These are phyloP conservation scores for Drosophila pseudoananassae DNA, from an alignment of 1,140 invertebrate genomes.

Conservation along the genomic window DNA sequence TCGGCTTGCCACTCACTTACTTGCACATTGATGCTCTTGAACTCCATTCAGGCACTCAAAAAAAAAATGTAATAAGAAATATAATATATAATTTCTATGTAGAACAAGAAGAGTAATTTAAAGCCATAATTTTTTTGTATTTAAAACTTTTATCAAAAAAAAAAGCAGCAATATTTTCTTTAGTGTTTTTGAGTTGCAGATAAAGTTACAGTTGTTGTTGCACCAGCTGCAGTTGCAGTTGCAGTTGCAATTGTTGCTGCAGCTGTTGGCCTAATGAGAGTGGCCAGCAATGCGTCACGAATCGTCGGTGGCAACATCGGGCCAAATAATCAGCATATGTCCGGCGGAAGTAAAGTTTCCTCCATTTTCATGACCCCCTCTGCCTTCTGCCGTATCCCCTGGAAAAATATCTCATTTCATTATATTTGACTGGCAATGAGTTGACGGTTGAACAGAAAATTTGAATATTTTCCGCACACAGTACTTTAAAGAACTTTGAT, in stretches of 20 bases:
- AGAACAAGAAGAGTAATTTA: neutral
- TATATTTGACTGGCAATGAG: neutral
- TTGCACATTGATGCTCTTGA: conserved; percentile 38
- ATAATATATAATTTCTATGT: neutral
- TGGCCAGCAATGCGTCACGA: conserved; percentile 51
- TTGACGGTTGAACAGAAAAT: neutral
- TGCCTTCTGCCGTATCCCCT: neutral
- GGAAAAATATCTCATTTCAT: neutral
- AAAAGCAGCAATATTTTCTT: neutral
- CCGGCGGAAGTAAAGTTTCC: conserved; percentile 29
- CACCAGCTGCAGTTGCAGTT: conserved; percentile 21
- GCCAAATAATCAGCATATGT: conserved; percentile 67
- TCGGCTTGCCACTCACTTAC: conserved; percentile 26
- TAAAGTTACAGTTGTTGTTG: conserved; percentile 25
- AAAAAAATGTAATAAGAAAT: neutral
- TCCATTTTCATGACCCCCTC: neutral
- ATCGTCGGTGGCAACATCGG: conserved; percentile 38
- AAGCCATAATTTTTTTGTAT: neutral
- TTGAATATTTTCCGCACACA: neutral
- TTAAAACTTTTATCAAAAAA: too few species aligned
- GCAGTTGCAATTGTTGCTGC: conserved; percentile 44
- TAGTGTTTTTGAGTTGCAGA: conserved; percentile 14
- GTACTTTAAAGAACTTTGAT: neutral
- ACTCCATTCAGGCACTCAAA: conserved; percentile 7
- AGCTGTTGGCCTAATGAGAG: conserved; percentile 58